Evolutionary conservation across 2,888 invertebrate species (phyloP).

Genomic region (Heliconius charithonia): DNA sequence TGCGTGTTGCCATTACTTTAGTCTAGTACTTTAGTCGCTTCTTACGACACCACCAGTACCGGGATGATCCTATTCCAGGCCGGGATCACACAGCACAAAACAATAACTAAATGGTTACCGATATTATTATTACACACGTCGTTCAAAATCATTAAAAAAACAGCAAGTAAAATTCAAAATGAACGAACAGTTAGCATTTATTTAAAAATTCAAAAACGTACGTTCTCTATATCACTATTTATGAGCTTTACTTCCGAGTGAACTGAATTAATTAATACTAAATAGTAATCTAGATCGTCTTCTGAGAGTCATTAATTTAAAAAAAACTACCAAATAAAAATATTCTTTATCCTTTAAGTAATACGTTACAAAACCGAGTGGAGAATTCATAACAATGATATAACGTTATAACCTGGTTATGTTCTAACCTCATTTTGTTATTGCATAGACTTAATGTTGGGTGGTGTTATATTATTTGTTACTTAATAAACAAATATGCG

Average conservation of each 20-base stretch:
- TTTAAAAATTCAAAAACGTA: background rate
- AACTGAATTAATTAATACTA: constrained; percentile 2
- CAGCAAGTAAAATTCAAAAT: background rate
- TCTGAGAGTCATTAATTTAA: constrained; percentile 15
- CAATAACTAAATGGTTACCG: background rate
- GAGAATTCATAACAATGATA: constrained; percentile 28
- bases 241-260: background rate
- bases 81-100: no score
- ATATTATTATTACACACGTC: background rate
- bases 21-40: no score
- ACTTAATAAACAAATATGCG: background rate
- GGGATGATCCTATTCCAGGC: no score
- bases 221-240: background rate
- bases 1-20: no score
- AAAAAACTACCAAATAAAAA: constrained; percentile 16
- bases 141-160: background rate
- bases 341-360: constrained; percentile 20
- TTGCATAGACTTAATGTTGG: constrained; percentile 8
- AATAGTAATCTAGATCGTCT: constrained; percentile 14
- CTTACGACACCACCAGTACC: no score
- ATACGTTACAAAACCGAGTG: constrained; percentile 21
- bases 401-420: constrained; percentile 32
- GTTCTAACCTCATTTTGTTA: constrained; percentile 2
- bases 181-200: background rate
- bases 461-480: background rate